These are phyloP conservation scores for Lucilia cuprina DNA, from an alignment of 1,140 invertebrate genomes.

Conservation along the genomic window DNA sequence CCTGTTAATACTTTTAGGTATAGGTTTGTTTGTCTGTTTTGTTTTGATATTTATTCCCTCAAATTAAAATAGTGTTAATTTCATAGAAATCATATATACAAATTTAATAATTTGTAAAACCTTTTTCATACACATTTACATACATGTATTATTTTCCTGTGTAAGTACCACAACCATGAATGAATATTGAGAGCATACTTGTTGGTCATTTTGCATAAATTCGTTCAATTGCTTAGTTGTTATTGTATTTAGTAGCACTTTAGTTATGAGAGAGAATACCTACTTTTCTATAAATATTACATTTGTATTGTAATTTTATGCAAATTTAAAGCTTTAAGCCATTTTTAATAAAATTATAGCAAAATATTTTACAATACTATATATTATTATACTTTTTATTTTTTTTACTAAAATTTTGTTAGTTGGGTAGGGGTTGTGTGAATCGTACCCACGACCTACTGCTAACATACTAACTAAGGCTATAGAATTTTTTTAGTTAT, in stretches of 20 bases:
- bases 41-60: neutral
- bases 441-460: too few relatives aligned
- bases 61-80: neutral
- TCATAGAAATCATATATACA: neutral
- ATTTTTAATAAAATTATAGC: neutral
- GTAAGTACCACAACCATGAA: neutral
- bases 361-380: neutral
- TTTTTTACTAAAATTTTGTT: too few relatives aligned
- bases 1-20: too few relatives aligned
- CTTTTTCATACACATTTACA: neutral
- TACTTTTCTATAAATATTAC: neutral
- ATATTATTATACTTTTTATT: too few relatives aligned
- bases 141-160: neutral
- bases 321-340: neutral
- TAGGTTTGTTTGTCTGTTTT: neutral
- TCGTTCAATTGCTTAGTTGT: neutral
- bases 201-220: neutral
- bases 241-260: neutral
- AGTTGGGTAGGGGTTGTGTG: too few relatives aligned
- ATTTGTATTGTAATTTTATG: neutral
- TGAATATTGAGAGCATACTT: neutral
- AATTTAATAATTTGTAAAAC: neutral
- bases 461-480: too few relatives aligned
- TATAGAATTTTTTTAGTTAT: too few relatives aligned
- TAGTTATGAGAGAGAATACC: too few relatives aligned